Conservation (phyloP, 2,113 vertebrate genomes). For the Pristiophorus japonicus region DNA sequence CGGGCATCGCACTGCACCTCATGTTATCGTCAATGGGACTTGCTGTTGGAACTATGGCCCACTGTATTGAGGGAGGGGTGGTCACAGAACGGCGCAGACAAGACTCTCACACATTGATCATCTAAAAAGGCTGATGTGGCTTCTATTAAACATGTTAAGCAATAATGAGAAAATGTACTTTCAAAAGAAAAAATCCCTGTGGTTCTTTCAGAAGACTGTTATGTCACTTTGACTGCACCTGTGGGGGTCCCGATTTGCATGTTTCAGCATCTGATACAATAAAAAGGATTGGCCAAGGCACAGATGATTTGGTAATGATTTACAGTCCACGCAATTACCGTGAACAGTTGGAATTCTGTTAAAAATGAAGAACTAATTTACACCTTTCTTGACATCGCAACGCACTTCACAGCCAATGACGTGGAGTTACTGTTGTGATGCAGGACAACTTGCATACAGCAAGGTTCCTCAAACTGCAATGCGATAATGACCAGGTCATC, state of each 20-base stretch:
- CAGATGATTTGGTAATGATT: not conserved
- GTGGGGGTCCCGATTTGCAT: not conserved
- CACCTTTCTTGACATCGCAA: not conserved
- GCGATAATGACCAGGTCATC: too few species aligned
- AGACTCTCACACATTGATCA: not conserved
- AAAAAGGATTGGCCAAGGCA: not conserved
- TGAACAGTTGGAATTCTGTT: not conserved
- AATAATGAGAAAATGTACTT: constrained; percentile 27
- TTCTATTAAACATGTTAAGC: not conserved
- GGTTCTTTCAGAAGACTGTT: constrained; percentile 9
- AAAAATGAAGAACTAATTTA: not conserved
- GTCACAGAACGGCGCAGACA: not conserved
- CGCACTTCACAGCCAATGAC: not conserved
- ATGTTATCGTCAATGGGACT: not conserved
- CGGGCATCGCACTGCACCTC: not conserved
- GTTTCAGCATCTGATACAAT: constrained; percentile 15
- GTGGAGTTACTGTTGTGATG: not conserved
- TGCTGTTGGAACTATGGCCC: too few species aligned
- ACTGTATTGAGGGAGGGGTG: not conserved
- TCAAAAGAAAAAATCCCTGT: not conserved
- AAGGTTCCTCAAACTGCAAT: not conserved
- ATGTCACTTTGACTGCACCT: not conserved
- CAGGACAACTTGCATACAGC: not conserved
- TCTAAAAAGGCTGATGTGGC: not conserved
- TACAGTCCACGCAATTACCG: not conserved